Evolutionary conservation across 2,888 invertebrate genomes (phyloP).

Genomic region (Nomada hirtipes): DNA sequence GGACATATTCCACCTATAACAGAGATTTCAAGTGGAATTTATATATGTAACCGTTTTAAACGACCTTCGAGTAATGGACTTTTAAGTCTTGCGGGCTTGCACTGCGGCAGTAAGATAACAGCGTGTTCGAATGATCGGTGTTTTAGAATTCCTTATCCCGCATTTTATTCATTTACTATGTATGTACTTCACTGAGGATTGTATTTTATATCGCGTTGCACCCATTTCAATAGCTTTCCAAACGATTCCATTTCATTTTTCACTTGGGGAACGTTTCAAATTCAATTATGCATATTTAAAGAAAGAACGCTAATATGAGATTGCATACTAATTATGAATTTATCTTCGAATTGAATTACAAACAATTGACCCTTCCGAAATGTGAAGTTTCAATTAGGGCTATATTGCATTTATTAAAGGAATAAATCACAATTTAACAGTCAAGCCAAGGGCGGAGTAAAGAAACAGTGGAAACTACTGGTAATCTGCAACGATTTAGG

Average conservation of each 20-base stretch:
- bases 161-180: background rate
- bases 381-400: background rate
- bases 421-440: background rate
- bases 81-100: slow-evolving; percentile 12
- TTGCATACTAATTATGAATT: background rate
- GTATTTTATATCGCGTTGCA: background rate
- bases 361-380: background rate
- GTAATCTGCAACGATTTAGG: slow-evolving; percentile 9
- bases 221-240: no score
- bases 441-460: background rate
- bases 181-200: background rate
- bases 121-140: background rate
- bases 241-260: background rate
- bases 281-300: background rate
- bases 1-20: slow-evolving; percentile 51
- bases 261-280: no score
- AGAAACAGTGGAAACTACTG: slow-evolving; percentile 3
- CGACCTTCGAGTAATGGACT: slow-evolving; percentile 27
- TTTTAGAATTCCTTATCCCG: background rate
- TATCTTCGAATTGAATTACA: background rate
- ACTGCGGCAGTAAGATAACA: background rate
- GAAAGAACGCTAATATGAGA: background rate
- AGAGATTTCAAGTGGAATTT: slow-evolving; percentile 46
- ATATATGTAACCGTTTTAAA: slow-evolving; percentile 37
- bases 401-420: background rate